Conservation (phyloP, 2,797 vertebrate species). For the Orestias chungarensis region DNA sequence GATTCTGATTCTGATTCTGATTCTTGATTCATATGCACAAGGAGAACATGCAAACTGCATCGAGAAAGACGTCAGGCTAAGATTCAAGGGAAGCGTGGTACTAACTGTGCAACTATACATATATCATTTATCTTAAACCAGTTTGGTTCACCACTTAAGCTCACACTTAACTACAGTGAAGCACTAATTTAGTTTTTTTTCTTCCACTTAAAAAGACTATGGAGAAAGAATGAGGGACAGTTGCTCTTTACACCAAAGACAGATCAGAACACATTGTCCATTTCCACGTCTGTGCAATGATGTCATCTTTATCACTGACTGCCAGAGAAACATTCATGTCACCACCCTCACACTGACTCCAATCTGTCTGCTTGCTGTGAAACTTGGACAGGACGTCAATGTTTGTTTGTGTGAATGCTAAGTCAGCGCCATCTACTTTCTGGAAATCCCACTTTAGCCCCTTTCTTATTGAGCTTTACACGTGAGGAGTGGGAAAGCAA, state of each 20-base stretch:
- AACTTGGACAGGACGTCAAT: slow-evolving; percentile 11
- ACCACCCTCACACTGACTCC: slow-evolving; percentile 34
- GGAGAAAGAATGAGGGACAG: slow-evolving; percentile 13
- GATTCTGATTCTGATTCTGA: too few species aligned
- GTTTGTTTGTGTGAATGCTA: slow-evolving; percentile 7
- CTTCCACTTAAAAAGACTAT: neutral
- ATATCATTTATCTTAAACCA: neutral
- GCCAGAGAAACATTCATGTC: slow-evolving; percentile 22
- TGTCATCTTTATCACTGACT: slow-evolving; percentile 36
- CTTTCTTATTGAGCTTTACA: neutral
- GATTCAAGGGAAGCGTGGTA: neutral
- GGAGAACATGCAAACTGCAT: neutral
- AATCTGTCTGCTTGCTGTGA: slow-evolving; percentile 51
- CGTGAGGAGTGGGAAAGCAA: neutral
- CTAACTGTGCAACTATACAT: neutral
- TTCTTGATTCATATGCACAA: neutral
- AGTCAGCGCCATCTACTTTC: neutral
- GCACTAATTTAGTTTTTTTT: neutral
- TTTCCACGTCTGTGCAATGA: slow-evolving; percentile 27
- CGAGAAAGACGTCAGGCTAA: neutral
- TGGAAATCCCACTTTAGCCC: neutral
- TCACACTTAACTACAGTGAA: neutral
- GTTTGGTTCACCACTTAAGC: neutral
- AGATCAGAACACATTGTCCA: slow-evolving; percentile 34
- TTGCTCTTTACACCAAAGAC: slow-evolving; percentile 37